Percentiles rank a stretch among this genome's conserved stretches.
Evolutionary conservation across 2,113 vertebrate genomes (phyloP).

Genomic region (Neodontobutis hainanensis): DNA sequence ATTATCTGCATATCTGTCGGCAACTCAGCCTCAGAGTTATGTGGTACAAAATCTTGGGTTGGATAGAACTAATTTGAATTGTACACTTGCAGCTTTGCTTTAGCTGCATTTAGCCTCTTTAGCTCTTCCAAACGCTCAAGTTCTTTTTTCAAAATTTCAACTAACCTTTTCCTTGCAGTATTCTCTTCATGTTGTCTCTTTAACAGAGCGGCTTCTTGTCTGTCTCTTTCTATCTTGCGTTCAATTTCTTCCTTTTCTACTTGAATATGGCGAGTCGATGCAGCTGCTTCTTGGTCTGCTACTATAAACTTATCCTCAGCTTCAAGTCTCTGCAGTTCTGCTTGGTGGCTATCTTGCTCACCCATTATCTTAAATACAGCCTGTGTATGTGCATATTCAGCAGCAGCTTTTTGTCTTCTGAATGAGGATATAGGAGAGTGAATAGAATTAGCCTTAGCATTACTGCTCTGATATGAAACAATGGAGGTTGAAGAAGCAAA

Average conservation of each 20-base stretch:
- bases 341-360: too few relatives aligned
- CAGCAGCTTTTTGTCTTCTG: conserved; percentile 20
- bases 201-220: too few relatives aligned
- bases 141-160: conserved; percentile 7
- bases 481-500: conserved; percentile 1
- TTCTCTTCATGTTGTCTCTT: too few relatives aligned
- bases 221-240: too few relatives aligned
- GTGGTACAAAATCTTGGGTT: neutral
- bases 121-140: conserved; percentile 16
- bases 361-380: too few relatives aligned
- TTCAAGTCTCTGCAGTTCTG: too few relatives aligned
- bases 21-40: neutral
- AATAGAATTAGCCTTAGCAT: neutral
- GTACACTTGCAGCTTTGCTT: conserved; percentile 19
- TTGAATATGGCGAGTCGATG: too few relatives aligned
- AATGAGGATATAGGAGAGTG: neutral
- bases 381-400: conserved; percentile 15
- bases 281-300: too few relatives aligned
- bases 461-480: neutral
- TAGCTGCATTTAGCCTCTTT: conserved; percentile 25
- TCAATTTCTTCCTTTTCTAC: too few relatives aligned
- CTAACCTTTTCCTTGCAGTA: conserved; percentile 2
- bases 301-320: too few relatives aligned
- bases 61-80: neutral
- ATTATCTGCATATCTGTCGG: neutral